phyloP scores from a whole-genome alignment of 2,113 vertebrate species.

The Orthonyx spaldingii region DNA sequence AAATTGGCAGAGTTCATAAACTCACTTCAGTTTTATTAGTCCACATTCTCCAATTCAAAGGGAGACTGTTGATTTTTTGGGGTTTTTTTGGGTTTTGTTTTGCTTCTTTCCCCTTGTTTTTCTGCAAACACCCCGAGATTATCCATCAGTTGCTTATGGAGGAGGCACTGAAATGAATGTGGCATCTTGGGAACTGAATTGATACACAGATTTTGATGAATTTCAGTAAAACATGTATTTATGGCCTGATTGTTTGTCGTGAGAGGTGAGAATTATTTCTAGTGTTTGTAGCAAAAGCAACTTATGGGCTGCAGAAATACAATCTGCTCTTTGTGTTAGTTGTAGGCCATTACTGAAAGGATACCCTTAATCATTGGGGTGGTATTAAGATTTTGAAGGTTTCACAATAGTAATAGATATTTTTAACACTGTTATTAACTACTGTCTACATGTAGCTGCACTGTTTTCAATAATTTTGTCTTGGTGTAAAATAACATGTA shows the following conservation, averaged over 20 bases:
- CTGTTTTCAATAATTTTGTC: neutral
- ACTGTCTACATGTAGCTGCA: neutral
- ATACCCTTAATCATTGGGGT: neutral
- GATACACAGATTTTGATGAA: neutral
- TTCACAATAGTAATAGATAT: neutral
- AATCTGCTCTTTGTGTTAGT: constrained; percentile 23
- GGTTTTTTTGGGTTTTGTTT: fast-evolving
- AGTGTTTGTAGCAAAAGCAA: neutral
- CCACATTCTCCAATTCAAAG: neutral
- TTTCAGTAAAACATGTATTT: neutral
- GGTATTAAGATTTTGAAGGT: constrained; percentile 26
- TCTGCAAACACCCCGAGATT: neutral
- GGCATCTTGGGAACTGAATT: neutral
- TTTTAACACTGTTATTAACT: neutral
- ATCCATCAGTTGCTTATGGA: neutral
- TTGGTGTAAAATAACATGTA: neutral
- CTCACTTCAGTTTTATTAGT: neutral
- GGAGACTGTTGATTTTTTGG: neutral
- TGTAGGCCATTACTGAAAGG: neutral
- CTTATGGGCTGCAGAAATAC: neutral
- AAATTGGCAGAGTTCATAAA: neutral
- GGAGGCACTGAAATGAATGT: neutral
- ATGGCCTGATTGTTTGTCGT: neutral
- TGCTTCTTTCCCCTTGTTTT: neutral
- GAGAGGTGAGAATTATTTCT: constrained; percentile 11